Evolutionary conservation across 2,113 vertebrate genomes (phyloP), one percentile per base, ranked within the genome.

Genomic region (Gadus chalcogrammus): DNA sequence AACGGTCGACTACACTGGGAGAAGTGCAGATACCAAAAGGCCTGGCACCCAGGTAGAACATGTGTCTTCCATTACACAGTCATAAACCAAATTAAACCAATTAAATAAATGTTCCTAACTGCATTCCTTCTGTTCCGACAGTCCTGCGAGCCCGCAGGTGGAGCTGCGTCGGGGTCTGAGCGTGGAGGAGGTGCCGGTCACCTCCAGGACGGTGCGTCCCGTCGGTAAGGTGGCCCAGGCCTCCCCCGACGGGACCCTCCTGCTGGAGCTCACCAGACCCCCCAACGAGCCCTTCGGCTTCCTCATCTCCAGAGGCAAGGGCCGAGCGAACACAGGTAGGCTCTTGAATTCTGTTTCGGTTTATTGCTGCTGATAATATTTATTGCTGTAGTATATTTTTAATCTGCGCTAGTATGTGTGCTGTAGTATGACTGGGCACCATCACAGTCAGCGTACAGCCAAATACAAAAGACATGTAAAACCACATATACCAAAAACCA

Each of bases 281-380:
- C 91, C 91, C 0, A 87, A 92, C 0, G 92, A 94, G 0, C 86
- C 92, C 7, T 98, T 97, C 0, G 96, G 96, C 22, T 99, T 99
- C 61, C 81, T 88, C 0, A 93, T 99, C 85, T 94, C 93, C 58
- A 94, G 94, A 0, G 95, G 96, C 42, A 94, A 94, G 1, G 96
- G 96, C 68, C 93, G 94, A 64, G 91, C 94, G 0, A 94, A 95
- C 86, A 94, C 95, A 88, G 96, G 97, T 98, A 89, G 53, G 3
- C 64, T 59, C 63, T 68, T 12, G 42, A 12, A 48, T 48, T 48
- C 42, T 48, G 42, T 1, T 48, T 48, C 42, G 8, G 42, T 48
- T 48, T 18, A 5, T 20, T 61, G 22, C 2, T 20, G 16, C 18
- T 59, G 13, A 20, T 16, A 71, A 27, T 24, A 60, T 60, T 0